Evolutionary conservation across 2,113 vertebrate genomes (phyloP).

Genomic region (Camelus dromedarius): DNA sequence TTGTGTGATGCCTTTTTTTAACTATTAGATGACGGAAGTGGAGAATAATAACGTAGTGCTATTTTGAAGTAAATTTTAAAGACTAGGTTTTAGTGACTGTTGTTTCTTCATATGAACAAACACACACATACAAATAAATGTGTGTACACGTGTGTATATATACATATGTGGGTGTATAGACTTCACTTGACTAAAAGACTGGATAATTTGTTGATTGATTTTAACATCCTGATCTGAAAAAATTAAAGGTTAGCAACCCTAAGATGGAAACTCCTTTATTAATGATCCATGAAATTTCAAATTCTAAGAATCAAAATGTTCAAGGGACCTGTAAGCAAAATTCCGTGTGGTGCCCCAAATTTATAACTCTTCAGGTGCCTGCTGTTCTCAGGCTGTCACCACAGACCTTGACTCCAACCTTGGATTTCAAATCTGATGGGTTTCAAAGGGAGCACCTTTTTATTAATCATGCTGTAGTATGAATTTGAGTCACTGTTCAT

Average conservation of each 20-base stretch:
- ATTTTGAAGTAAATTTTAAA: not conserved
- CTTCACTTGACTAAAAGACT: not conserved
- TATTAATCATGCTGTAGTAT: not conserved
- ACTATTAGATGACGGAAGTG: not conserved
- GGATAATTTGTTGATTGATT: not conserved
- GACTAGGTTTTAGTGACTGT: not conserved
- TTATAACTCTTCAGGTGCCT: no score
- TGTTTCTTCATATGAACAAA: not conserved
- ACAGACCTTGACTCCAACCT: not conserved
- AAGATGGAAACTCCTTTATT: not conserved
- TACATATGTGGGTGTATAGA: fast-evolving
- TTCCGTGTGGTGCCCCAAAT: not conserved
- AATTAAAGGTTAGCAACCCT: not conserved
- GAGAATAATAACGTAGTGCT: not conserved
- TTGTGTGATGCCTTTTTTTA: not conserved
- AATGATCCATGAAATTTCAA: not conserved
- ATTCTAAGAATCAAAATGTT: not conserved
- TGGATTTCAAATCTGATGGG: not conserved
- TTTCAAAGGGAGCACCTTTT: not conserved
- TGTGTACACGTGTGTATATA: not conserved
- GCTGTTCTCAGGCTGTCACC: not conserved
- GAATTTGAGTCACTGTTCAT: not conserved
- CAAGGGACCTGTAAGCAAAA: no score
- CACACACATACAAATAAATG: not conserved
- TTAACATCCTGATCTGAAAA: not conserved